Percentiles rank a stretch among this genome's conserved stretches.
phyloP scores from a whole-genome alignment of 2,113 vertebrate genomes.

The Castor canadensis region DNA sequence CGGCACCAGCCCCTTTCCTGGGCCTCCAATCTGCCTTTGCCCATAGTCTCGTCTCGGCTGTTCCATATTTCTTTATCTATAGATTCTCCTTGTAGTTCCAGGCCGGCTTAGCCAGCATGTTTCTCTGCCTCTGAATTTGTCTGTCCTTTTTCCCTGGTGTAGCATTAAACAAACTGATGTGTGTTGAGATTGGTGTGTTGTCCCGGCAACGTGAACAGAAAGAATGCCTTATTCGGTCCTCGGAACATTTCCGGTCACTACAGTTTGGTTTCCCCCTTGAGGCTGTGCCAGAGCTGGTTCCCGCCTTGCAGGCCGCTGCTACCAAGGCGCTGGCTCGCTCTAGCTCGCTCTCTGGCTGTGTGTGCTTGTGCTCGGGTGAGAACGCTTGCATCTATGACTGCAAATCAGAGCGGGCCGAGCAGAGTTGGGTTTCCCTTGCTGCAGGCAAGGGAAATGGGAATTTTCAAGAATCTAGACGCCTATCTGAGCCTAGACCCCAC shows the following conservation, averaged over 20 bases:
- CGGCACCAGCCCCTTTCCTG: background rate
- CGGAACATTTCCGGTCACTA: conserved; percentile 29
- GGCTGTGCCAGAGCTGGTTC: background rate
- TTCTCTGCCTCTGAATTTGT: background rate
- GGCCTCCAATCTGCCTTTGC: conserved; percentile 17
- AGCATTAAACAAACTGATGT: conserved; percentile 27
- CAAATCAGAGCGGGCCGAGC: conserved; percentile 13
- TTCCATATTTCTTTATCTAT: background rate
- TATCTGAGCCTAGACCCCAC: background rate
- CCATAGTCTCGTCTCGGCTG: background rate
- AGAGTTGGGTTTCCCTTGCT: background rate
- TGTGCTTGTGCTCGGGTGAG: background rate
- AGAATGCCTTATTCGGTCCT: background rate
- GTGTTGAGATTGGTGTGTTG: background rate
- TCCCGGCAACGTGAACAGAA: background rate
- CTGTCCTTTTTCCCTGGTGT: background rate
- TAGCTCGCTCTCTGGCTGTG: background rate
- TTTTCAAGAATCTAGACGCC: background rate
- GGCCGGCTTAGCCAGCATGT: background rate
- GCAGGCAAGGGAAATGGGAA: background rate
- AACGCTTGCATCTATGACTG: background rate
- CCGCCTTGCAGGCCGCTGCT: conserved; percentile 61
- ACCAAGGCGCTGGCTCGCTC: background rate
- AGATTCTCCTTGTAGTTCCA: background rate
- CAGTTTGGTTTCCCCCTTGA: conserved; percentile 45